Conservation (phyloP, 2,888 invertebrate genomes). For the Coenonympha arcania region DNA sequence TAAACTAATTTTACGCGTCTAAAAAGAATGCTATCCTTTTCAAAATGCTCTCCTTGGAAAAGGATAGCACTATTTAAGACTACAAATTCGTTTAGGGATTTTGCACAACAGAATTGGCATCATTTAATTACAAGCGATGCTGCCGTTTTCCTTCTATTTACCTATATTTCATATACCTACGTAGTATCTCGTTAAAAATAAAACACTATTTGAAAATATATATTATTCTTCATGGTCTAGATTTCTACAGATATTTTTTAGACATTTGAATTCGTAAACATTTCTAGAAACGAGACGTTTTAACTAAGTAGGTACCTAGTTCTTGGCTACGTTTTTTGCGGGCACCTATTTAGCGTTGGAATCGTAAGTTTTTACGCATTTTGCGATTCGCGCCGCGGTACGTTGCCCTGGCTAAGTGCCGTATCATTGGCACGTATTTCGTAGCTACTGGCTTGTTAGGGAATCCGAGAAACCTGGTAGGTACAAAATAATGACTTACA, state of each 20-base stretch:
- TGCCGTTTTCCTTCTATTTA: too few relatives aligned
- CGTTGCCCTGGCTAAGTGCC: conserved; percentile 11
- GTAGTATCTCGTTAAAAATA: not conserved
- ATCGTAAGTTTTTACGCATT: conserved; percentile 3
- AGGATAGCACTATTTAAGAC: too few relatives aligned
- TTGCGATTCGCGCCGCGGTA: not conserved
- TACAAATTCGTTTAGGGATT: too few relatives aligned
- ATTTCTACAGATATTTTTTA: not conserved
- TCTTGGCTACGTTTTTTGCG: not conserved
- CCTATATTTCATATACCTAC: too few relatives aligned
- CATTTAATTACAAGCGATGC: too few relatives aligned
- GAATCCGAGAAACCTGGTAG: not conserved
- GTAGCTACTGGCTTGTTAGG: not conserved
- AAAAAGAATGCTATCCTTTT: too few relatives aligned
- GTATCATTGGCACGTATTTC: conserved; percentile 5
- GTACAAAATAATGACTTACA: not conserved
- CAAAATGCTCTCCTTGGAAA: too few relatives aligned
- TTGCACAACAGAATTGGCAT: too few relatives aligned
- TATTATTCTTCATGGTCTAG: too few relatives aligned
- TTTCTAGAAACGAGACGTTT: conserved; percentile 6
- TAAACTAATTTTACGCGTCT: too few relatives aligned
- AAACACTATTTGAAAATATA: too few relatives aligned
- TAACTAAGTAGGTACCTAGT: too few relatives aligned
- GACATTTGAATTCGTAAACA: conserved; percentile 5
- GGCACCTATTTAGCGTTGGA: not conserved